Conservation (phyloP, 1,140 invertebrate species). For the Caenorhabditis briggsae region DNA sequence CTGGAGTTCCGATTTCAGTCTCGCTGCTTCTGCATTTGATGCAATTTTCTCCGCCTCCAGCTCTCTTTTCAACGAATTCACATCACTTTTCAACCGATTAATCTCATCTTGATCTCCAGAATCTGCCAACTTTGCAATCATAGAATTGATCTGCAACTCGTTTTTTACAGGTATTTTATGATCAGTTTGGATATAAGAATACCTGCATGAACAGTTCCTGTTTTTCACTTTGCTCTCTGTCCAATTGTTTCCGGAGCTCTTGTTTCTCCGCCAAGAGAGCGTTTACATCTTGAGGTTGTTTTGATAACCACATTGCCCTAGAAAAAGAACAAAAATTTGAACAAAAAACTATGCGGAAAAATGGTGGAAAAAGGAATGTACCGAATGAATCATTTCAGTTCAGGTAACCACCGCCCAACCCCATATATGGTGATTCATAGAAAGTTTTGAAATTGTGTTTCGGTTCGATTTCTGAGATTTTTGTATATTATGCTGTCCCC, state of each 20-base stretch:
- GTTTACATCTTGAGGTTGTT: constrained; percentile 65
- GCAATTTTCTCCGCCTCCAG: constrained; percentile 61
- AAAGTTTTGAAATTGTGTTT: too few relatives aligned
- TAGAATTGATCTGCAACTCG: constrained; percentile 62
- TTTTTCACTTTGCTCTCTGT: constrained; percentile 68
- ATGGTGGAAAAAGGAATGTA: not conserved
- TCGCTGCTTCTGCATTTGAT: constrained; percentile 27
- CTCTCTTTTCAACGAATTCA: constrained; percentile 52
- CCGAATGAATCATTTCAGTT: not conserved
- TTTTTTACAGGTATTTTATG: not conserved
- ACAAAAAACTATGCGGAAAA: too few relatives aligned
- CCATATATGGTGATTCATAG: not conserved
- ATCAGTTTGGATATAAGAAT: not conserved
- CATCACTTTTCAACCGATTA: constrained; percentile 27
- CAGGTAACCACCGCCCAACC: not conserved
- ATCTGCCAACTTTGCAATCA: constrained; percentile 63
- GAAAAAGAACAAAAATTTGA: constrained; percentile 15
- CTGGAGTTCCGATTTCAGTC: constrained; percentile 52
- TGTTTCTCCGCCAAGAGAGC: constrained; percentile 64
- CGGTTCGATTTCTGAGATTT: too few relatives aligned
- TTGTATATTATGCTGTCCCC: too few relatives aligned
- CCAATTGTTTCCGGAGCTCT: constrained; percentile 67
- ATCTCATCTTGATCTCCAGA: constrained; percentile 51
- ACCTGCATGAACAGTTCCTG: constrained; percentile 70
- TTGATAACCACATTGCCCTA: constrained; percentile 66